Evolutionary conservation across 2,797 vertebrate genomes (phyloP).

Genomic region (Phrynocephalus guinanensis): DNA sequence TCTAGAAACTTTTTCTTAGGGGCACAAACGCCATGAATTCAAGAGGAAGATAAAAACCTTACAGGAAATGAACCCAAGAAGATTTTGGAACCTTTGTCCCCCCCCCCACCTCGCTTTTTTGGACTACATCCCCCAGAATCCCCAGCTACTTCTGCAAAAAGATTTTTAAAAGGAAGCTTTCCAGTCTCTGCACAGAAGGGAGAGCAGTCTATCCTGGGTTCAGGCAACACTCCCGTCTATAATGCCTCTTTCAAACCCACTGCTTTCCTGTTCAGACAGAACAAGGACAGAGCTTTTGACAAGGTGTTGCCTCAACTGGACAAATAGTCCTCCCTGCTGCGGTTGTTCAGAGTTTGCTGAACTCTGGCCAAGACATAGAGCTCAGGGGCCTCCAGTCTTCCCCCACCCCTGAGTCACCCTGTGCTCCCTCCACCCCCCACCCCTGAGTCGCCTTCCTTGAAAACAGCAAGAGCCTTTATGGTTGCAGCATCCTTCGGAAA

Average conservation of each 20-base stretch:
- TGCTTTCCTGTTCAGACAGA: background rate
- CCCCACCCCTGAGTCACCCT: rapidly evolving
- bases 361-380: background rate
- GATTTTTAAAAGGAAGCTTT: too few relatives aligned
- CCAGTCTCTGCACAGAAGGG: background rate
- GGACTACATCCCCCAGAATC: too few relatives aligned
- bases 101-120: too few relatives aligned
- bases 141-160: too few relatives aligned
- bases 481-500: background rate
- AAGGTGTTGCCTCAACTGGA: rapidly evolving
- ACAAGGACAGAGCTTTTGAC: rapidly evolving
- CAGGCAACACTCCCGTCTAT: background rate
- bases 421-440: background rate
- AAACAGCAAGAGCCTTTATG: background rate
- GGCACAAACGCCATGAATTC: background rate
- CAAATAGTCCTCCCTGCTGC: background rate
- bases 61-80: too few relatives aligned
- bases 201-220: background rate
- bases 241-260: background rate
- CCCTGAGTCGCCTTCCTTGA: rapidly evolving
- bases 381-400: rapidly evolving
- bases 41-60: background rate
- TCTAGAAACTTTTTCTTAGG: too few relatives aligned
- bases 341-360: background rate
- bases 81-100: too few relatives aligned